A percentile compares a stretch with the other conserved stretches of the same genome.
Evolutionary conservation across 2,888 invertebrate genomes (phyloP).

Genomic region (Iphiclides podalirius): DNA sequence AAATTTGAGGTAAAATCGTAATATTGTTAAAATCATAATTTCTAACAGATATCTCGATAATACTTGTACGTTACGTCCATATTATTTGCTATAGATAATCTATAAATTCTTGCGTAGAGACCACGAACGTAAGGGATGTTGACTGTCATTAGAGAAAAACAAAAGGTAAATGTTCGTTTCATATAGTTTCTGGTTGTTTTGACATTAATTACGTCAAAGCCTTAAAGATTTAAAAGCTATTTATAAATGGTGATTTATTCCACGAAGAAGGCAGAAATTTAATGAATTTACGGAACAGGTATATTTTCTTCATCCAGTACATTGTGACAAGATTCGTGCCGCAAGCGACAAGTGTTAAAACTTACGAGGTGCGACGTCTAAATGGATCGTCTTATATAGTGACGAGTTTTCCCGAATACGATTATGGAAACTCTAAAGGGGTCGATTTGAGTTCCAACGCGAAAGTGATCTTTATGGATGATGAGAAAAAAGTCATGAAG

Average conservation of each 20-base stretch:
- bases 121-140: too few species aligned
- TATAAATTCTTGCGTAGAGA: too few species aligned
- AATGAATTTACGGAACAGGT: slow-evolving; percentile 32
- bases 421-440: slow-evolving; percentile 33
- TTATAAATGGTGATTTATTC: neutral
- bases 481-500: slow-evolving; percentile 27
- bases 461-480: slow-evolving; percentile 28
- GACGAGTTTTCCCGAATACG: slow-evolving; percentile 49
- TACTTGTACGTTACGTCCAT: too few species aligned
- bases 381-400: slow-evolving; percentile 61
- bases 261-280: slow-evolving; percentile 23
- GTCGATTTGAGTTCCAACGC: slow-evolving; percentile 20
- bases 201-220: slow-evolving; percentile 14
- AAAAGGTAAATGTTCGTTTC: too few species aligned
- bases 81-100: too few species aligned
- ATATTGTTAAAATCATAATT: too few species aligned
- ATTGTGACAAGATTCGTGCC: slow-evolving; percentile 42
- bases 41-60: too few species aligned
- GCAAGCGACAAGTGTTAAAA: slow-evolving; percentile 46
- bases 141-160: too few species aligned
- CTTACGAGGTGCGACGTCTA: slow-evolving; percentile 58
- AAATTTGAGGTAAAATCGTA: too few species aligned
- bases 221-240: slow-evolving; percentile 1
- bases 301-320: slow-evolving; percentile 46
- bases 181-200: too few species aligned